Evolutionary conservation across 1,140 invertebrate genomes (phyloP).

Genomic region (Bacillus rossius): DNA sequence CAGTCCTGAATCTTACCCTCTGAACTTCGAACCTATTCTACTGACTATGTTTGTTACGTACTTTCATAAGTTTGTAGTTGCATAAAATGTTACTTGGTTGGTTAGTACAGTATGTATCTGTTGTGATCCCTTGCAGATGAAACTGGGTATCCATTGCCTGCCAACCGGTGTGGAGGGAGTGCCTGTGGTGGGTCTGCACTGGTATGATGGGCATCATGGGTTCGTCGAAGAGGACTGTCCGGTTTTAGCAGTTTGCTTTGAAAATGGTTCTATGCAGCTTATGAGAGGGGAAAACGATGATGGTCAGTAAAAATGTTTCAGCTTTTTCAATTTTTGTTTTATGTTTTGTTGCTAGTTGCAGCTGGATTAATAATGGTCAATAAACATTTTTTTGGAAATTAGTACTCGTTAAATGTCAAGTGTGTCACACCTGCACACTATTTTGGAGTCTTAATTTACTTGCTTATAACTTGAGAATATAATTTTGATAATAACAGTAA

Average conservation of each 20-base stretch:
- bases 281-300: constrained; percentile 89
- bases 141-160: constrained; percentile 56
- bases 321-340: background rate
- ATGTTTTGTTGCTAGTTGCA: background rate
- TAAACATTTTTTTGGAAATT: background rate
- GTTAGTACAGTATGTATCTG: too few species aligned
- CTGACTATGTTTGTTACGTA: too few species aligned
- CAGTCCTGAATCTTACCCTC: too few species aligned
- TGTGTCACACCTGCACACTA: too few species aligned
- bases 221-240: constrained; percentile 67
- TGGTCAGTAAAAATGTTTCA: constrained; percentile 26
- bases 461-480: too few species aligned
- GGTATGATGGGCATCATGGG: constrained; percentile 76
- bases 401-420: too few species aligned
- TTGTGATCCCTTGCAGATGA: constrained; percentile 59
- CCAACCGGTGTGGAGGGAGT: constrained; percentile 42
- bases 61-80: too few species aligned
- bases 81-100: too few species aligned
- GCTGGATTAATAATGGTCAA: background rate
- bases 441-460: too few species aligned
- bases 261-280: constrained; percentile 78
- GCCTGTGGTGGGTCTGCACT: constrained; percentile 70
- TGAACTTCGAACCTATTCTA: too few species aligned
- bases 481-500: too few species aligned
- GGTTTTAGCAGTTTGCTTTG: constrained; percentile 79